Conservation (phyloP, 2,113 vertebrate species). For the Guaruba guarouba region DNA sequence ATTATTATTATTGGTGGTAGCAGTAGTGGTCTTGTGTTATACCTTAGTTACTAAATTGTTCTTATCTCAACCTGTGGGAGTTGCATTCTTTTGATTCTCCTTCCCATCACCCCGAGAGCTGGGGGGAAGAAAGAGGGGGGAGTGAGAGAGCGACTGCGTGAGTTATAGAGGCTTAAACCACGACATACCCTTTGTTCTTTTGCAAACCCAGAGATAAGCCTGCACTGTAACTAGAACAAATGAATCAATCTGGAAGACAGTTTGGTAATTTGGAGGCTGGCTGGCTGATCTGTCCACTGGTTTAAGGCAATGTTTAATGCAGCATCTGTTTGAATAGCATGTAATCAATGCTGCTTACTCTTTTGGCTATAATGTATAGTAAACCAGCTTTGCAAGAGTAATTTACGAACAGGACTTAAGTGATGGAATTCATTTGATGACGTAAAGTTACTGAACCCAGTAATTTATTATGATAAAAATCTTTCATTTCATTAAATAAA, state of each 20-base stretch:
- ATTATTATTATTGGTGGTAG: too few relatives aligned
- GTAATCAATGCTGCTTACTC: not conserved
- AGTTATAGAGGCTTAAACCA: too few relatives aligned
- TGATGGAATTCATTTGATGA: constrained; percentile 11
- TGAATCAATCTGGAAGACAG: not conserved
- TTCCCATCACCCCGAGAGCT: too few relatives aligned
- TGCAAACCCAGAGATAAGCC: not conserved
- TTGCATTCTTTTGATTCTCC: too few relatives aligned
- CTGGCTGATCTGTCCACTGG: not conserved
- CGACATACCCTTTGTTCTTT: not conserved
- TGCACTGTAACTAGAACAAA: not conserved
- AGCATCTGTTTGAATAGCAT: not conserved
- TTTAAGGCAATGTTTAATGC: not conserved
- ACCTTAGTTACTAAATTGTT: too few relatives aligned
- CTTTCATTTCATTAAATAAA: constrained; percentile 1
- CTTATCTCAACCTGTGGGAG: too few relatives aligned
- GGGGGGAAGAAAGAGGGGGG: too few relatives aligned
- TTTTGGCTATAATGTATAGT: not conserved
- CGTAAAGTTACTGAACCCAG: constrained; percentile 12
- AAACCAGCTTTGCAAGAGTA: constrained; percentile 20
- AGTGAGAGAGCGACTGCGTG: too few relatives aligned
- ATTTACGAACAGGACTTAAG: constrained; percentile 20
- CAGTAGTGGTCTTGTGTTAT: too few relatives aligned
- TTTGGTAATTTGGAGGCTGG: not conserved
- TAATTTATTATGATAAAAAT: not conserved